These are phyloP conservation scores for Zeuzera pyrina DNA, from an alignment of 2,888 invertebrate genomes.

Conservation along the genomic window DNA sequence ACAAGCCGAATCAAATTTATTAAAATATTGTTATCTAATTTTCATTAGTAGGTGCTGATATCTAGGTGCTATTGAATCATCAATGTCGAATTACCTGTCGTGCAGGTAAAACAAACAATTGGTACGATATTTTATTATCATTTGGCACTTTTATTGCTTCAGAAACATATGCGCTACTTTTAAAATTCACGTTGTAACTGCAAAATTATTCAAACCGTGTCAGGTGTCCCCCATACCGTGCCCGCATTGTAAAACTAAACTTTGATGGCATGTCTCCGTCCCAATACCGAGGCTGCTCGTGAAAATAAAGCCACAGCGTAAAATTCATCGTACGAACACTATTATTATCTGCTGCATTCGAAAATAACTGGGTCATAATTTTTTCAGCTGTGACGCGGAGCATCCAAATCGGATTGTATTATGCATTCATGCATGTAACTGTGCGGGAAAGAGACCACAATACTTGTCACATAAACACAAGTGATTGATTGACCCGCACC, in stretches of 20 bases:
- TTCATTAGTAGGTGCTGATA: too few species aligned
- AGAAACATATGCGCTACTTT: conserved; percentile 45
- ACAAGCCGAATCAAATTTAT: too few species aligned
- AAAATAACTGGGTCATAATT: conserved; percentile 25
- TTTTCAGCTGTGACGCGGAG: conserved; percentile 32
- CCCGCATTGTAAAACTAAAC: conserved; percentile 35
- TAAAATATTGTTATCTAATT: too few species aligned
- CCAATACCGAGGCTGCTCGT: conserved; percentile 24
- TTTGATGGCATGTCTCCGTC: conserved; percentile 22
- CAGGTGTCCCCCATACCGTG: conserved; percentile 47
- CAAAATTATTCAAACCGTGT: conserved; percentile 60
- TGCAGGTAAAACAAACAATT: too few species aligned
- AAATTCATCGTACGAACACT: conserved; percentile 20
- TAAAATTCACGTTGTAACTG: conserved; percentile 52
- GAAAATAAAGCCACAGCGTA: conserved; percentile 22
- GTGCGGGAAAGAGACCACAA: conserved; percentile 40
- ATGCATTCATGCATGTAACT: conserved; percentile 28
- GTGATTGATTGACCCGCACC: conserved; percentile 69
- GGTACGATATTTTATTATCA: too few species aligned
- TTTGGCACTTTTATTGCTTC: conserved; percentile 40
- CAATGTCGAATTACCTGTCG: too few species aligned
- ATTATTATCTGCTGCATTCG: conserved; percentile 25
- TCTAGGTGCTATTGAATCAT: too few species aligned
- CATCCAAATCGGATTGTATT: conserved; percentile 28
- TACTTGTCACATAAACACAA: conserved; percentile 63